A percentile compares a stretch with the other conserved stretches of the same genome.
Evolutionary conservation across 1,140 invertebrate species (phyloP).

Genomic region (Chionoecetes opilio): DNA sequence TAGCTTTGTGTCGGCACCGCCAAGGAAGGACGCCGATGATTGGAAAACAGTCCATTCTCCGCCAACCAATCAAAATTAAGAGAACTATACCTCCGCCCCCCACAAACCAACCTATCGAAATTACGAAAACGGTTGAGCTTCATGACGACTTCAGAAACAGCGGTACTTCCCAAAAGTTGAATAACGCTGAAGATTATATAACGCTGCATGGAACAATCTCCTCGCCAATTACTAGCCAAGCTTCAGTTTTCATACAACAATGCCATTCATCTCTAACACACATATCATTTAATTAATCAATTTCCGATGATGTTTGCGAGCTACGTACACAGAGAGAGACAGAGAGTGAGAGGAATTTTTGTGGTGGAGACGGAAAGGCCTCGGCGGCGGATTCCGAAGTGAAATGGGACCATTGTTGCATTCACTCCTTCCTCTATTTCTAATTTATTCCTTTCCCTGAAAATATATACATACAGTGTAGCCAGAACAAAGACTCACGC

Average conservation of each 20-base stretch:
- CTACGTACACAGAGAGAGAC: not conserved
- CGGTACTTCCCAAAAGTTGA: slow-evolving; percentile 22
- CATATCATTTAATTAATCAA: slow-evolving; percentile 73
- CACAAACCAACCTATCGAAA: slow-evolving; percentile 37
- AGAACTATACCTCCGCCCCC: slow-evolving; percentile 35
- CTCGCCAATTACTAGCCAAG: slow-evolving; percentile 64
- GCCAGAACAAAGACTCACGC: slow-evolving; percentile 28
- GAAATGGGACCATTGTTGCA: not conserved
- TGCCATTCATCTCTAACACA: slow-evolving; percentile 72
- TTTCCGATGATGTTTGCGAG: slow-evolving; percentile 56
- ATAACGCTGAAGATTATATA: slow-evolving; percentile 58
- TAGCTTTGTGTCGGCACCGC: slow-evolving; percentile 13
- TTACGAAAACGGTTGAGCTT: slow-evolving; percentile 38
- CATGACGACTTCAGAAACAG: slow-evolving; percentile 49
- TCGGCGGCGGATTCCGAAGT: not conserved
- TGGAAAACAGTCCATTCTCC: slow-evolving; percentile 3
- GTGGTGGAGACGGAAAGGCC: not conserved
- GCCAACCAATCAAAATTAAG: slow-evolving; percentile 60
- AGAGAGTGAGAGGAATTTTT: slow-evolving; percentile 28
- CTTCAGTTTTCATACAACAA: slow-evolving; percentile 69
- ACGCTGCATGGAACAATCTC: slow-evolving; percentile 33
- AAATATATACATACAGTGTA: not conserved
- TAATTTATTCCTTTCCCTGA: not conserved
- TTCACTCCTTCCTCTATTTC: not conserved
- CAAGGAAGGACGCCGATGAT: slow-evolving; percentile 2